Percentiles rank a stretch among this genome's conserved stretches.
phyloP scores from a whole-genome alignment of 1,140 invertebrate genomes.

The Drosophila bocqueti region DNA sequence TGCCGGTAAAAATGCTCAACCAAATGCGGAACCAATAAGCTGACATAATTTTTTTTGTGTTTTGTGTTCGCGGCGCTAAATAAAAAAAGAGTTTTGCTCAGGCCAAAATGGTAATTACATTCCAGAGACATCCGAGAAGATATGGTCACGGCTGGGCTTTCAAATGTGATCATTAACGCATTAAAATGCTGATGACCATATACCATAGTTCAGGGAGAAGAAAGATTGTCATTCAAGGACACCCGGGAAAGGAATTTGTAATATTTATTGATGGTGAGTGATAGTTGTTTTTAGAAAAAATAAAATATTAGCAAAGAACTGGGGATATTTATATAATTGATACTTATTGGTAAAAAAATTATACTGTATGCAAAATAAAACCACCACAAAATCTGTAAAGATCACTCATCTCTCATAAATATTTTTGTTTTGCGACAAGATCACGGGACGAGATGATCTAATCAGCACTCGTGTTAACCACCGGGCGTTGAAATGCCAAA shows the following conservation, averaged over 20 bases:
- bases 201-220: neutral
- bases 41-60: conserved; percentile 53
- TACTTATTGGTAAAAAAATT: neutral
- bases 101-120: conserved; percentile 49
- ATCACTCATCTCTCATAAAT: conserved; percentile 6
- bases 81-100: conserved; percentile 30
- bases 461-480: conserved; percentile 30
- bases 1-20: conserved; percentile 42
- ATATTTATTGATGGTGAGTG: neutral
- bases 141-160: conserved; percentile 41
- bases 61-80: conserved; percentile 15
- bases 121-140: conserved; percentile 42
- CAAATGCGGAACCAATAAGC: conserved; percentile 57
- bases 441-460: conserved; percentile 38
- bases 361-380: neutral
- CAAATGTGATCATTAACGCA: conserved; percentile 42
- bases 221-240: conserved; percentile 30
- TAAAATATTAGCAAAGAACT: neutral
- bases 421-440: neutral
- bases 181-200: conserved; percentile 19
- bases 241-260: neutral
- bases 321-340: neutral
- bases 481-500: conserved; percentile 43
- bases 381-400: neutral
- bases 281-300: neutral